Evolutionary conservation across 2,888 invertebrate species (phyloP).

Genomic region (Helobdella robusta): DNA sequence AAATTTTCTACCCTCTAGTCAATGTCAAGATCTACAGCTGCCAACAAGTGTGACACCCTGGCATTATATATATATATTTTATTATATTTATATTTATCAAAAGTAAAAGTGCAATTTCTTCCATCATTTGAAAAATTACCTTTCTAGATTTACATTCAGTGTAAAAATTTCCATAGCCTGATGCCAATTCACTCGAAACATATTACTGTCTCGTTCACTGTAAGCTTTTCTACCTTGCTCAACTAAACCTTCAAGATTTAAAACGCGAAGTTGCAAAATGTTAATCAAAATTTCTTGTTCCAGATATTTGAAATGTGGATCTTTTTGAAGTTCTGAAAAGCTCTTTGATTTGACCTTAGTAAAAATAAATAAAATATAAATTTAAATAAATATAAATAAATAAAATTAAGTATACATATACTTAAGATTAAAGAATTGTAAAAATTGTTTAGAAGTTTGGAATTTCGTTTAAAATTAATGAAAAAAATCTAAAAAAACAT

Average conservation of each 20-base stretch:
- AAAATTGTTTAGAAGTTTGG: not conserved
- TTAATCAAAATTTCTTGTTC: conserved; percentile 39
- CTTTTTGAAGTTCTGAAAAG: conserved; percentile 39
- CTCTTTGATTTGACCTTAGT: conserved; percentile 32
- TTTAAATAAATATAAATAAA: too few relatives aligned
- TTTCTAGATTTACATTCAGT: conserved; percentile 36
- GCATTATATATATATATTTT: too few relatives aligned
- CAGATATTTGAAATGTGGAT: conserved; percentile 37
- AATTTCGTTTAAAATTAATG: not conserved
- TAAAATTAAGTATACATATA: not conserved
- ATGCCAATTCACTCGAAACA: conserved; percentile 30
- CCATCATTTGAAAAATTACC: too few relatives aligned
- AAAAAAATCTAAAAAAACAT: not conserved
- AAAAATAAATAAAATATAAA: not conserved
- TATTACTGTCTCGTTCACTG: conserved; percentile 1
- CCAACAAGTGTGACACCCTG: too few relatives aligned
- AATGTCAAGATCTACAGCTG: too few relatives aligned
- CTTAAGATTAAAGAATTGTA: not conserved
- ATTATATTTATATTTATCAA: too few relatives aligned
- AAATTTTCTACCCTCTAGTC: too few relatives aligned
- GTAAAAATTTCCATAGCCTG: conserved; percentile 37
- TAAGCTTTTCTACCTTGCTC: conserved; percentile 27
- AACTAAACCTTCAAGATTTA: conserved; percentile 30
- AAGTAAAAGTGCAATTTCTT: too few relatives aligned
- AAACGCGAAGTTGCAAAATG: conserved; percentile 36